Percentiles rank a stretch among this genome's conserved stretches.
These are phyloP conservation scores for Cetoscarus ocellatus DNA, from an alignment of 2,797 vertebrate species.

Conservation along the genomic window DNA sequence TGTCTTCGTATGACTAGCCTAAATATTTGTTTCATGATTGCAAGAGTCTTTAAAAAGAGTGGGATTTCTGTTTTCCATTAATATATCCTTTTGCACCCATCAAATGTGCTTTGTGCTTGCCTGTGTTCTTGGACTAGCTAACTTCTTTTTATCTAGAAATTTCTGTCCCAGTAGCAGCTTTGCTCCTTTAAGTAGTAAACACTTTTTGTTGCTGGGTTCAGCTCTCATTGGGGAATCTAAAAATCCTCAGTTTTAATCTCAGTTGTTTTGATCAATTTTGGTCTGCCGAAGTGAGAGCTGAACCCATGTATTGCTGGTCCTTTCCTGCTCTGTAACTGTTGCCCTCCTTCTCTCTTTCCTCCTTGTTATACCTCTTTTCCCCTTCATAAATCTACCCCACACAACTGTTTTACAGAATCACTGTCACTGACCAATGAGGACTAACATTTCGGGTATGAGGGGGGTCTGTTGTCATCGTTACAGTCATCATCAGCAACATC, in stretches of 20 bases:
- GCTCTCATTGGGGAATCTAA: conserved; percentile 44
- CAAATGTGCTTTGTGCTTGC: conserved; percentile 34
- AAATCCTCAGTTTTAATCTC: neutral
- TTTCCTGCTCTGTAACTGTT: conserved; percentile 76
- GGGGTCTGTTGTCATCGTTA: conserved; percentile 55
- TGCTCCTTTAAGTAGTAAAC: conserved; percentile 48
- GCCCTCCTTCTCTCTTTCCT: conserved; percentile 81
- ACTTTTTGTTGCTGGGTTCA: conserved; percentile 41
- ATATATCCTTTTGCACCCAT: conserved; percentile 26
- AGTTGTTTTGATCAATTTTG: neutral
- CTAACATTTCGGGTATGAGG: conserved; percentile 92
- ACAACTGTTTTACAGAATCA: conserved; percentile 97
- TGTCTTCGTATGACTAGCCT: conserved; percentile 13
- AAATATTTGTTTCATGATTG: neutral
- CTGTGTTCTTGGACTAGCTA: conserved; percentile 57
- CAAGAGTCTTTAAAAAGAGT: neutral
- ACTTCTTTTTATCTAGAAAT: conserved; percentile 9
- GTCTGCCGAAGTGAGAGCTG: conserved; percentile 48
- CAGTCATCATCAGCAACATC: conserved; percentile 10
- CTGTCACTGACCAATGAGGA: conserved; percentile 99
- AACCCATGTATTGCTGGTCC: conserved; percentile 59
- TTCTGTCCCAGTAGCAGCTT: conserved; percentile 48
- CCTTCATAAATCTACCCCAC: conserved; percentile 83
- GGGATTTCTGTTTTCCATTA: conserved; percentile 12
- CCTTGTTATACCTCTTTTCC: conserved; percentile 77